Evolutionary conservation across 1,140 invertebrate genomes (phyloP).

Genomic region (Rhagoletis pomonella): DNA sequence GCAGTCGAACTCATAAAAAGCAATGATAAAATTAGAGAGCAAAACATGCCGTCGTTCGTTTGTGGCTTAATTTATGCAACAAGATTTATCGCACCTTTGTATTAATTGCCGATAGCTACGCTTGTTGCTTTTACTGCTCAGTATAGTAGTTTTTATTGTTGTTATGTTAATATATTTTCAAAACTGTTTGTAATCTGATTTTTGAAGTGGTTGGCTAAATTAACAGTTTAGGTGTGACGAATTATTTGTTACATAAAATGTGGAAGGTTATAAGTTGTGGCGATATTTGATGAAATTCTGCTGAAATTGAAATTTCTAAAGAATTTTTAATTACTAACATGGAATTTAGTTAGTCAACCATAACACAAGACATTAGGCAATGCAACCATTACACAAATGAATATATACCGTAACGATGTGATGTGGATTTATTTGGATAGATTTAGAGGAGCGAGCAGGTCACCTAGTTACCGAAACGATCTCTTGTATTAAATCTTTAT

Average conservation of each 20-base stretch:
- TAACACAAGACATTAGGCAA: not conserved
- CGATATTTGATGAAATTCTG: constrained; percentile 5
- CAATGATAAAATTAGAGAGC: not conserved
- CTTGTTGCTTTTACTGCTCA: not conserved
- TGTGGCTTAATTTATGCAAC: constrained; percentile 51
- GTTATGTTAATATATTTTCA: constrained; percentile 22
- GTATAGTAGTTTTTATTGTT: not conserved
- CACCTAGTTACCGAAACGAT: too few relatives aligned
- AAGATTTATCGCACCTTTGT: constrained; percentile 49
- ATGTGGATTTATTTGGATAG: too few relatives aligned
- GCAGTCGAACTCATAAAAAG: not conserved
- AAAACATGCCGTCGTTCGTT: not conserved
- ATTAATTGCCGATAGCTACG: constrained; percentile 51
- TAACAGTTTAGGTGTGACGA: constrained; percentile 50
- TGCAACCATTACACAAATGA: too few relatives aligned
- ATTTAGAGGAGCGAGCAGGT: too few relatives aligned
- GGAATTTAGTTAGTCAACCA: too few relatives aligned
- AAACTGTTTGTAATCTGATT: not conserved
- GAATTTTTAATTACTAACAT: too few relatives aligned
- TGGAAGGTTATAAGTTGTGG: not conserved
- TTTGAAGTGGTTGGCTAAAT: constrained; percentile 32
- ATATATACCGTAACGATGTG: too few relatives aligned
- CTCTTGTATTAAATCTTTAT: too few relatives aligned
- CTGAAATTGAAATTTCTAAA: not conserved
- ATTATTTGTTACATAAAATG: constrained; percentile 35